These are phyloP conservation scores for Alloscopus bannaensis DNA, from an alignment of 2,888 invertebrate species.

Conservation along the genomic window DNA sequence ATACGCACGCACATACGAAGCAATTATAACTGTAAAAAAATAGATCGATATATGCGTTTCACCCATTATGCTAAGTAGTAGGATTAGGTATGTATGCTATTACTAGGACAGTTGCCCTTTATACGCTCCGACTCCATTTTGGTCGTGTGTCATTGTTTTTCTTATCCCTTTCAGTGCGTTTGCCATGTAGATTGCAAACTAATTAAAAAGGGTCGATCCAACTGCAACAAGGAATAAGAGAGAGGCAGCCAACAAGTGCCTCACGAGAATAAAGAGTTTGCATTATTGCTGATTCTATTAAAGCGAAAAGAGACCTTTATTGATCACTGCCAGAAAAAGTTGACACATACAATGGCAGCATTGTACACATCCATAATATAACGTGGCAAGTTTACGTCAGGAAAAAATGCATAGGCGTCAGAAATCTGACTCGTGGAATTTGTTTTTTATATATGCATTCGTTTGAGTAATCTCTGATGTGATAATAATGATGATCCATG, in stretches of 20 bases:
- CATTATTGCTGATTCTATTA: too few relatives aligned
- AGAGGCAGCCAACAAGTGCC: not conserved
- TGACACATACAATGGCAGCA: not conserved
- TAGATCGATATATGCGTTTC: too few relatives aligned
- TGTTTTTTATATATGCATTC: constrained; percentile 10
- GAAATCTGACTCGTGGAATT: constrained; percentile 32
- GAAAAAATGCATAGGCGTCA: constrained; percentile 30
- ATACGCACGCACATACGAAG: not conserved
- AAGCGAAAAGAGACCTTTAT: too few relatives aligned
- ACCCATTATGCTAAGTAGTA: not conserved
- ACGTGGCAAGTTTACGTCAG: constrained; percentile 23
- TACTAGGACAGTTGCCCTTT: not conserved
- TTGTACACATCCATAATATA: not conserved
- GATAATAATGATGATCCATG: constrained; percentile 22
- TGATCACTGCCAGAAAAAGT: constrained; percentile 24
- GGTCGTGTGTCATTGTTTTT: constrained; percentile 32
- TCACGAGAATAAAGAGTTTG: not conserved
- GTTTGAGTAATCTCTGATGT: constrained; percentile 5
- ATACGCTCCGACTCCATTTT: not conserved
- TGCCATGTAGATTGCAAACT: constrained; percentile 17
- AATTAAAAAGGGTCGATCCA: constrained; percentile 42
- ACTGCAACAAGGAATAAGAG: constrained; percentile 10
- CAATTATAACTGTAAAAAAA: too few relatives aligned
- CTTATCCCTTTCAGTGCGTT: not conserved
- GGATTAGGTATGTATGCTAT: not conserved